A percentile compares a stretch with the other conserved stretches of the same genome.
Evolutionary conservation across 2,797 vertebrate species (phyloP).

Genomic region (Podargus strigoides): DNA sequence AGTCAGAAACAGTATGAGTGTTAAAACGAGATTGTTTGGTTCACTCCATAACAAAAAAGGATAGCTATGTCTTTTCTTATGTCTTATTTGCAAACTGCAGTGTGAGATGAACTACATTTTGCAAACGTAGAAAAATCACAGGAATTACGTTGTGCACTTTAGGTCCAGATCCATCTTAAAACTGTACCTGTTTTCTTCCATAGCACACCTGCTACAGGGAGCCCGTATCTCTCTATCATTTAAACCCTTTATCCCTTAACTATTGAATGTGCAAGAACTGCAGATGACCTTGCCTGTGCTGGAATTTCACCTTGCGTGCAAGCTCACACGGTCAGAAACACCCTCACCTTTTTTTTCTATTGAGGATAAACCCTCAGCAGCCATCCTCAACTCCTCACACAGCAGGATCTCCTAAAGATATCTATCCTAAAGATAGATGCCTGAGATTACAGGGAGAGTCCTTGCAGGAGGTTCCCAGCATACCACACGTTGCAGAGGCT

Average conservation of each 20-base stretch:
- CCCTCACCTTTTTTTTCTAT: not conserved
- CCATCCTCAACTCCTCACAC: not conserved
- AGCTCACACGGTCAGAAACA: not conserved
- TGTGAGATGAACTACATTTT: not conserved
- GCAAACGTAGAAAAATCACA: not conserved
- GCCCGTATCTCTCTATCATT: not conserved
- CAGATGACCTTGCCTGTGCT: not conserved
- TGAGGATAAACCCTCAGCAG: not conserved
- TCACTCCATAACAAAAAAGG: not conserved
- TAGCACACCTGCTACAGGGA: not conserved
- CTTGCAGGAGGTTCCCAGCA: constrained; percentile 22
- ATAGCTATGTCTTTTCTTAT: not conserved
- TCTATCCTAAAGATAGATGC: not conserved
- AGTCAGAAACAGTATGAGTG: not conserved
- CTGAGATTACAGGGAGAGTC: not conserved
- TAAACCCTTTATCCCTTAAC: not conserved
- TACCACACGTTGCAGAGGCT: not conserved
- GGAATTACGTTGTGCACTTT: not conserved
- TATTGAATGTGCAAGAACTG: not conserved
- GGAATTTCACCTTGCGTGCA: not conserved
- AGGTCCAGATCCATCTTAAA: not conserved
- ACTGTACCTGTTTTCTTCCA: not conserved
- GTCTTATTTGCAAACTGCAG: not conserved
- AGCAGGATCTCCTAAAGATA: not conserved
- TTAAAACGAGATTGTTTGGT: not conserved